Percentiles rank a stretch among this genome's conserved stretches.
phyloP scores from a whole-genome alignment of 2,888 invertebrate genomes.

The Pycnomerus fuliginosus region DNA sequence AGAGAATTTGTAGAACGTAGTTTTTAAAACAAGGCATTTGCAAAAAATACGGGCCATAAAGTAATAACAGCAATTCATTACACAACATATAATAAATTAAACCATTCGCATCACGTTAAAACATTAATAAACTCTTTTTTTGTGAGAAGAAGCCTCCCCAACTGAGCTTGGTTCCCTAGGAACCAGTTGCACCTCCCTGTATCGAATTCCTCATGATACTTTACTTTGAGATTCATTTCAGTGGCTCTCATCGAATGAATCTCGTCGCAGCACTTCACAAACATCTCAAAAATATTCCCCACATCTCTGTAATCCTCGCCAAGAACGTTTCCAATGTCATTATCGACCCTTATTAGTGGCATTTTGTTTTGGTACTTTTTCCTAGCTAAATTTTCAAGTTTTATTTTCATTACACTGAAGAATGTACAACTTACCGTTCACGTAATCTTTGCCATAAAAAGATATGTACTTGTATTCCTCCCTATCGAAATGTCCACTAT shows the following conservation, averaged over 20 bases:
- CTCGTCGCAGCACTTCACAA: constrained; percentile 61
- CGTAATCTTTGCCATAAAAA: constrained; percentile 83
- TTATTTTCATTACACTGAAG: neutral
- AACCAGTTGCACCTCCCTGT: constrained; percentile 52
- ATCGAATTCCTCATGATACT: constrained; percentile 48
- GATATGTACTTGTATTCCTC: constrained; percentile 72
- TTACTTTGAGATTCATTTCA: constrained; percentile 72
- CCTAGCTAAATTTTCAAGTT: constrained; percentile 56
- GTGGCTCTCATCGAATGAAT: constrained; percentile 76
- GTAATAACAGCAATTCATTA: no score
- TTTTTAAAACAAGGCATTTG: no score
- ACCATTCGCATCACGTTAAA: no score
- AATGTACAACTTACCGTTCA: constrained; percentile 56
- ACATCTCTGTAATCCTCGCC: constrained; percentile 46
- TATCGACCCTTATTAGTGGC: constrained; percentile 64
- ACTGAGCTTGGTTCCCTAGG: constrained; percentile 57
- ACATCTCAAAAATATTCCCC: constrained; percentile 67
- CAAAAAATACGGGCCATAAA: no score
- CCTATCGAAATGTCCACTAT: constrained; percentile 76
- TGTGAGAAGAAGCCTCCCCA: constrained; percentile 59
- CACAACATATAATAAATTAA: no score
- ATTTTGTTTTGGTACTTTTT: constrained; percentile 59
- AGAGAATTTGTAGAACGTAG: no score
- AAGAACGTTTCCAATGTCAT: constrained; percentile 61
- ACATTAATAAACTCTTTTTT: no score